These are phyloP conservation scores for Phaethornis superciliosus DNA, from an alignment of 2,113 vertebrate species.

Conservation along the genomic window DNA sequence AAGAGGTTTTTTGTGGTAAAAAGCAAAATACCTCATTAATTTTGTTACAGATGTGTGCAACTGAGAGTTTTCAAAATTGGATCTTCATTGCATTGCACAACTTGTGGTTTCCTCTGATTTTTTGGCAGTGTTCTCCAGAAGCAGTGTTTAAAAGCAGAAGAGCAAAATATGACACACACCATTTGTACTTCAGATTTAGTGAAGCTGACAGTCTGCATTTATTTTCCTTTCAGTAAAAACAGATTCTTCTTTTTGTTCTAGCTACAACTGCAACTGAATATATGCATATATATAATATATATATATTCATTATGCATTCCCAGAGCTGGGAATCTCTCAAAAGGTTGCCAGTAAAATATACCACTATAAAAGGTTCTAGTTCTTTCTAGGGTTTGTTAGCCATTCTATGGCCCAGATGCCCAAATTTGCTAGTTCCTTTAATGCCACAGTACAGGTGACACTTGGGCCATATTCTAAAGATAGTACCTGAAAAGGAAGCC, in stretches of 20 bases:
- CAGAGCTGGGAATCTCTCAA: neutral
- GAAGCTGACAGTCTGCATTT: neutral
- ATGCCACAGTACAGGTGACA: rapidly evolving
- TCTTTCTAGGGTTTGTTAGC: neutral
- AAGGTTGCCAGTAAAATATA: neutral
- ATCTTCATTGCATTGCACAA: neutral
- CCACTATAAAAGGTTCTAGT: neutral
- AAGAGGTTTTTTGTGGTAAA: neutral
- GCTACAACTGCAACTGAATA: neutral
- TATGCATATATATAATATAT: too few relatives aligned
- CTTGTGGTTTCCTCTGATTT: neutral
- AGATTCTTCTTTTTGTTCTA: neutral
- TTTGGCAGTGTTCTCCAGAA: neutral
- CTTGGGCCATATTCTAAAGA: neutral
- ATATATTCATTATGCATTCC: neutral
- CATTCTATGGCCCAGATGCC: neutral
- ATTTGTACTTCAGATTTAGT: conserved; percentile 9
- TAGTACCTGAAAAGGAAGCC: neutral
- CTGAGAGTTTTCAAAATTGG: neutral
- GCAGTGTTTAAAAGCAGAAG: neutral
- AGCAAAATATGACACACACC: neutral
- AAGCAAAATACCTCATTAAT: neutral
- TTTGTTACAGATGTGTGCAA: neutral
- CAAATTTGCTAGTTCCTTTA: neutral
- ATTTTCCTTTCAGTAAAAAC: neutral